Percentiles rank a stretch among this genome's conserved stretches.
Conservation (phyloP, 2,888 invertebrate genomes). For the Dilophus febrilis region DNA sequence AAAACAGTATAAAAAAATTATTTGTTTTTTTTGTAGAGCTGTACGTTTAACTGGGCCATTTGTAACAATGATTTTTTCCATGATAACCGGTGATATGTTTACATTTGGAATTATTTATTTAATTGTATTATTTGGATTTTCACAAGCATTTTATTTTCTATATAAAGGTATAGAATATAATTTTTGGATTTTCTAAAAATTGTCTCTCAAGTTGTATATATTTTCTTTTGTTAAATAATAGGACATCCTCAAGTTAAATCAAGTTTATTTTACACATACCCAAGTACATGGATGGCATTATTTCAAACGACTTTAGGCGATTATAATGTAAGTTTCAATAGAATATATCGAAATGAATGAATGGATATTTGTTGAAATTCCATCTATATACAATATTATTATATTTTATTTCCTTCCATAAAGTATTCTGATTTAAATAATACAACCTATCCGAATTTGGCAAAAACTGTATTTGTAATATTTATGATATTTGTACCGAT, state of each 20-base stretch:
- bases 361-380: too few species aligned
- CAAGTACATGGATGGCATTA: conserved; percentile 91
- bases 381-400: too few species aligned
- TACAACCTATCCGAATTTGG: conserved; percentile 80
- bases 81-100: conserved; percentile 98
- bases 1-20: too few species aligned
- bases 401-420: too few species aligned
- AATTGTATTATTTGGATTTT: conserved; percentile 88
- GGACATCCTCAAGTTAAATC: conserved; percentile 66
- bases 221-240: conserved; percentile 19
- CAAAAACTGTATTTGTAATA: conserved; percentile 89
- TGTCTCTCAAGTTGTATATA: background rate
- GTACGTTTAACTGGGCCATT: conserved; percentile 92
- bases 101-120: conserved; percentile 95
- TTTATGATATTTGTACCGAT: conserved; percentile 99
- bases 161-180: conserved; percentile 53
- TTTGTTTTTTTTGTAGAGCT: conserved; percentile 46
- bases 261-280: conserved; percentile 67
- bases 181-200: background rate
- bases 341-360: background rate
- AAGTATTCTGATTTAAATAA: conserved; percentile 84
- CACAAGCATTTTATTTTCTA: conserved; percentile 87
- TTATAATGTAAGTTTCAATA: conserved; percentile 69
- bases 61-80: conserved; percentile 98
- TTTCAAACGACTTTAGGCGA: conserved; percentile 96